A percentile compares a stretch with the other conserved stretches of the same genome.
These are phyloP conservation scores for Steinernema carpocapsae DNA, from an alignment of 2,888 invertebrate genomes.

Conservation along the genomic window DNA sequence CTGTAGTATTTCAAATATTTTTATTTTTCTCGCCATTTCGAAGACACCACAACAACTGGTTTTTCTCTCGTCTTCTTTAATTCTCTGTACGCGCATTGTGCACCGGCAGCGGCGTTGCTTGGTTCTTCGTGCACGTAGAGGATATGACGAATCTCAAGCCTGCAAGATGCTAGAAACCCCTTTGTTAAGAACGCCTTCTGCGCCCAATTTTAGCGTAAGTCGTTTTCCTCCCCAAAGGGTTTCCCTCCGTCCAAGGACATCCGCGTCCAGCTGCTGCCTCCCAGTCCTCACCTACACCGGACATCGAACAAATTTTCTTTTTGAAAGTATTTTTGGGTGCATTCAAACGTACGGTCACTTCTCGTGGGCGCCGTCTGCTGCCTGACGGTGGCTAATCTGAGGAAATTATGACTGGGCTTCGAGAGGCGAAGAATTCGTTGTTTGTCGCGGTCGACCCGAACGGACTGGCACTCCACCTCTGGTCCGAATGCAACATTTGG, in stretches of 20 bases:
- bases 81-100: no score
- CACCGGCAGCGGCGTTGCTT: no score
- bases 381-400: neutral
- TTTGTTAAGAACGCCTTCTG: neutral
- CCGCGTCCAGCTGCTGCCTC: constrained; percentile 8
- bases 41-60: constrained; percentile 9
- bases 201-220: constrained; percentile 18
- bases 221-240: constrained; percentile 1
- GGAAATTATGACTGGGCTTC: neutral
- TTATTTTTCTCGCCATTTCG: neutral
- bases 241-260: neutral
- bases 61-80: neutral
- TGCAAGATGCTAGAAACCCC: neutral
- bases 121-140: no score
- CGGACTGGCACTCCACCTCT: constrained; percentile 13
- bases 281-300: neutral
- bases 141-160: neutral
- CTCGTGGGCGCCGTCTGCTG: neutral
- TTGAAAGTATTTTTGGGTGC: neutral
- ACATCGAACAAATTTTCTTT: neutral
- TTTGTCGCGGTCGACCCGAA: constrained; percentile 25
- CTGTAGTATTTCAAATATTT: constrained; percentile 13
- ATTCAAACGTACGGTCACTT: neutral
- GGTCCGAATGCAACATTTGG: constrained; percentile 27
- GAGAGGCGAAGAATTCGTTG: neutral